phyloP scores from a whole-genome alignment of 2,113 vertebrate species.

The Pteronura brasiliensis region DNA sequence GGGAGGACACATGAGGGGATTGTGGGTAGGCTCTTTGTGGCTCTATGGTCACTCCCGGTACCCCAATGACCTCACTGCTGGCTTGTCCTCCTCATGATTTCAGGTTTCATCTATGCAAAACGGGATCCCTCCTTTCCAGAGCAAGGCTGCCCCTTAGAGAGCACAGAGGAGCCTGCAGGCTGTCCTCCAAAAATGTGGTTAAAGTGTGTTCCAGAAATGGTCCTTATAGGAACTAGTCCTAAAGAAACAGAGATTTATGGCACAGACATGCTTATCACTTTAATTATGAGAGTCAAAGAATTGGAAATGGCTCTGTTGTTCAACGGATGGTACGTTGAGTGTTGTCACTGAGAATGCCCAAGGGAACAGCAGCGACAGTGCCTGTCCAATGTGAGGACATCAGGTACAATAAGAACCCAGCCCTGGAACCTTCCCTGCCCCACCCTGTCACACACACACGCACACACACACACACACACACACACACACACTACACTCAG shows the following conservation, averaged over 20 bases:
- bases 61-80: not conserved
- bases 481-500: not conserved
- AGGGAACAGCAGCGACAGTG: too few relatives aligned
- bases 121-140: not conserved
- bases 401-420: not conserved
- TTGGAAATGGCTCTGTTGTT: not conserved
- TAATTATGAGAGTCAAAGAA: not conserved
- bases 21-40: too few relatives aligned
- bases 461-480: not conserved
- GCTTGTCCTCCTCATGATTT: not conserved
- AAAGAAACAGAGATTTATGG: not conserved
- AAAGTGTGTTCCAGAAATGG: not conserved
- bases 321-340: not conserved
- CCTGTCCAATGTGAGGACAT: not conserved
- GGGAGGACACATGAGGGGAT: not conserved
- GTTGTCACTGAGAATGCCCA: too few relatives aligned
- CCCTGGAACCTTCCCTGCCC: not conserved
- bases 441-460: not conserved
- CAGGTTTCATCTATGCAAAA: not conserved
- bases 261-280: not conserved
- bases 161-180: not conserved
- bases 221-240: not conserved
- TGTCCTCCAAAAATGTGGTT: too few relatives aligned
- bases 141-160: not conserved
- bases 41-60: not conserved